A percentile compares a stretch with the other conserved stretches of the same genome.
phyloP scores from a whole-genome alignment of 2,797 vertebrate species.

The Scomberomorus guttatus region DNA sequence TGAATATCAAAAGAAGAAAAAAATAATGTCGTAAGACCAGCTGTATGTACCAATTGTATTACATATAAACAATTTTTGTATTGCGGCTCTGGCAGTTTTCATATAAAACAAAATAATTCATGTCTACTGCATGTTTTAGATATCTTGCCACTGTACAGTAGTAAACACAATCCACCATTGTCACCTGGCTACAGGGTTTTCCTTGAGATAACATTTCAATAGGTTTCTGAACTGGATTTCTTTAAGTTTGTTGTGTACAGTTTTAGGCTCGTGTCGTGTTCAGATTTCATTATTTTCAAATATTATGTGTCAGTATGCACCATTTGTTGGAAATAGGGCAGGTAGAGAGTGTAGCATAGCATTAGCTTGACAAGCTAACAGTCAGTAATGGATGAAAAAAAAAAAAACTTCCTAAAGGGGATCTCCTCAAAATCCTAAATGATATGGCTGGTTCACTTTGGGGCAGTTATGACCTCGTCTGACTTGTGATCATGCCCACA shows the following conservation, averaged over 20 bases:
- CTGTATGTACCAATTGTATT: not conserved
- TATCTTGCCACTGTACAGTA: not conserved
- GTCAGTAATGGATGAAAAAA: not conserved
- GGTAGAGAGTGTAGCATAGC: not conserved
- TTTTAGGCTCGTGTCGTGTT: not conserved
- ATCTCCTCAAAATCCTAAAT: conserved; percentile 1
- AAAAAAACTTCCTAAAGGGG: not conserved
- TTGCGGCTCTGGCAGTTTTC: not conserved
- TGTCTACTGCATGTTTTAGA: not conserved
- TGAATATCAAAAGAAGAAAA: not conserved
- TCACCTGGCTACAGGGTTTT: not conserved
- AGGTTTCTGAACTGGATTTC: not conserved
- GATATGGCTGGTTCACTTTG: not conserved
- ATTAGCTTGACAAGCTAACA: not conserved
- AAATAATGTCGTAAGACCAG: not conserved
- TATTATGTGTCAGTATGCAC: not conserved
- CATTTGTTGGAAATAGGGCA: not conserved
- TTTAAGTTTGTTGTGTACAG: too few relatives aligned
- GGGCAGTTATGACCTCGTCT: conserved; percentile 4
- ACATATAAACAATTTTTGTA: not conserved
- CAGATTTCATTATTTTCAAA: not conserved
- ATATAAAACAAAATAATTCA: not conserved
- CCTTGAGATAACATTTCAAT: too few relatives aligned
- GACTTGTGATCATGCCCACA: not conserved
- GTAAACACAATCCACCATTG: not conserved